phyloP scores from a whole-genome alignment of 2,113 vertebrate genomes.

The Caretta caretta region DNA sequence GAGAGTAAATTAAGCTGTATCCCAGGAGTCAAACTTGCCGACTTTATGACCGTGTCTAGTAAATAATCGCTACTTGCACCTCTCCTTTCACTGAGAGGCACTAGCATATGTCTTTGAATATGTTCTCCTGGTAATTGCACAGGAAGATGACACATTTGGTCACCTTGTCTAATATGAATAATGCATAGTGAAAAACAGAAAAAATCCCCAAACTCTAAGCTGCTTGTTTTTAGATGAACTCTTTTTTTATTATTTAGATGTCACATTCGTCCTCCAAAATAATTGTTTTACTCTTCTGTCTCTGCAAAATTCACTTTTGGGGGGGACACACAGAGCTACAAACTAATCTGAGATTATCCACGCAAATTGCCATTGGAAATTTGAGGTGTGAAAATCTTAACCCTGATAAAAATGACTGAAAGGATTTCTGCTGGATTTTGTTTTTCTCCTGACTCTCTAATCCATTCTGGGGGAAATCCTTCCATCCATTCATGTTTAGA shows the following conservation, averaged over 20 bases:
- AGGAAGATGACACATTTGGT: slow-evolving; percentile 61
- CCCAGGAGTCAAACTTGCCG: slow-evolving; percentile 73
- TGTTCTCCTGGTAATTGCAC: slow-evolving; percentile 70
- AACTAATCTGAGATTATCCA: slow-evolving; percentile 59
- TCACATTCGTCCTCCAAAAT: slow-evolving; percentile 37
- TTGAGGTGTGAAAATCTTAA: slow-evolving; percentile 50
- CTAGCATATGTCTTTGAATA: slow-evolving; percentile 72
- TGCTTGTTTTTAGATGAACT: slow-evolving; percentile 57
- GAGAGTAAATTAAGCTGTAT: slow-evolving; percentile 68
- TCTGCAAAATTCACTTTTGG: not conserved
- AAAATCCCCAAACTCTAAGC: slow-evolving; percentile 12
- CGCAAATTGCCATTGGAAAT: slow-evolving; percentile 46
- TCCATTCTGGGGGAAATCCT: not conserved
- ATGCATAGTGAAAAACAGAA: slow-evolving; percentile 51
- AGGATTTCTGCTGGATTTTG: slow-evolving; percentile 51
- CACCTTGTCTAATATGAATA: slow-evolving; percentile 71
- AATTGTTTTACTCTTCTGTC: not conserved
- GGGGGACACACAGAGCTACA: not conserved
- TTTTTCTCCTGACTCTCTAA: slow-evolving; percentile 41
- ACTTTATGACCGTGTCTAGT: slow-evolving; percentile 72
- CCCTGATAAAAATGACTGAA: slow-evolving; percentile 30
- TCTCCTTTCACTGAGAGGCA: slow-evolving; percentile 74
- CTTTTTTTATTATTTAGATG: slow-evolving; percentile 68
- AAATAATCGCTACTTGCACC: slow-evolving; percentile 71
- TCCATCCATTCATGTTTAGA: not conserved